These are phyloP conservation scores for Notodonta ziczac DNA, from an alignment of 2,888 invertebrate genomes.

Conservation along the genomic window DNA sequence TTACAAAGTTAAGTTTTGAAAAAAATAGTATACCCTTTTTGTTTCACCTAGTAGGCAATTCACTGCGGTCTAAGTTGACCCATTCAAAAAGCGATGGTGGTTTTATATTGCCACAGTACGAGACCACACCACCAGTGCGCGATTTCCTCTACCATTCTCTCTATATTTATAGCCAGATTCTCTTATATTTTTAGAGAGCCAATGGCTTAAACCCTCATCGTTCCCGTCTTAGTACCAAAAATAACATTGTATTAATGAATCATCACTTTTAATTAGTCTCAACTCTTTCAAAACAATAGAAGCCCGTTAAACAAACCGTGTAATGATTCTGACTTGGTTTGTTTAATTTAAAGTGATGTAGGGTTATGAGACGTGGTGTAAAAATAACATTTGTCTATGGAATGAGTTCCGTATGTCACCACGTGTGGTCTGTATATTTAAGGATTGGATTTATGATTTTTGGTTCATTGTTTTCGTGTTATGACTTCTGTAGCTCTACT, in stretches of 20 bases:
- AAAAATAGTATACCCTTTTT: no score
- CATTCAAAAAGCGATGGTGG: no score
- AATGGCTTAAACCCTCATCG: no score
- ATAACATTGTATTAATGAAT: not conserved
- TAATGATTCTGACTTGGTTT: not conserved
- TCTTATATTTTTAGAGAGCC: no score
- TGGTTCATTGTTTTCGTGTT: not conserved
- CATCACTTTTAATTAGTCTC: not conserved
- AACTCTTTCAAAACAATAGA: not conserved
- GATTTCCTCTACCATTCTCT: no score
- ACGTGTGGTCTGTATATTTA: slow-evolving; percentile 4
- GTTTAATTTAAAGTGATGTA: not conserved
- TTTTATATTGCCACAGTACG: no score
- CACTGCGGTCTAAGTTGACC: no score
- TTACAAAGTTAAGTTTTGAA: no score
- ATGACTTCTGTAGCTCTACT: no score
- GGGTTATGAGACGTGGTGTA: not conserved
- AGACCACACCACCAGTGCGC: no score
- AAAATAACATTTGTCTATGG: slow-evolving; percentile 2
- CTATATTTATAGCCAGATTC: no score
- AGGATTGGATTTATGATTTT: not conserved
- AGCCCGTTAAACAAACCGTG: not conserved
- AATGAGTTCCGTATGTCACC: slow-evolving; percentile 6
- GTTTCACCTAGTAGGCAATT: no score
- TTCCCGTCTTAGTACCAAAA: not conserved